These are phyloP conservation scores for Amblyopsis rosae DNA, from an alignment of 2,113 vertebrate species.

Conservation along the genomic window DNA sequence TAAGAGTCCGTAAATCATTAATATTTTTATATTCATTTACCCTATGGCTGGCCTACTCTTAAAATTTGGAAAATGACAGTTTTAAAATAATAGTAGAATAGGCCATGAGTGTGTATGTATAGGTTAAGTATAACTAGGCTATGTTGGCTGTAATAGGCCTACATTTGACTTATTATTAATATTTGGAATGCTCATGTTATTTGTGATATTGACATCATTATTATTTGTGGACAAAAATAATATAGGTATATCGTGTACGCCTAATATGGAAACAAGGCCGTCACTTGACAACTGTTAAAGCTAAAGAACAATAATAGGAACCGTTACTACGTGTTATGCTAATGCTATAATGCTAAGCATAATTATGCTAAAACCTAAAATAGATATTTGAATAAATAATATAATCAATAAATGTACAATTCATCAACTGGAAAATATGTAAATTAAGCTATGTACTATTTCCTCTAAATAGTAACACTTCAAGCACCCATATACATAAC, in stretches of 20 bases:
- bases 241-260: no score
- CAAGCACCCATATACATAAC: conserved; percentile 21
- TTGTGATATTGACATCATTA: no score
- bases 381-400: conserved; percentile 9
- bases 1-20: no score
- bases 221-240: no score
- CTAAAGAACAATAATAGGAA: conserved; percentile 34
- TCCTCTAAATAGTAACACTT: no score
- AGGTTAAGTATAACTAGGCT: no score
- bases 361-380: conserved; percentile 20
- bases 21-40: conserved; percentile 5
- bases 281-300: no score
- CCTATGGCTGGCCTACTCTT: no score
- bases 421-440: conserved; percentile 41
- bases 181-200: no score
- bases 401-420: conserved; percentile 45
- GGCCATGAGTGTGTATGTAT: background rate
- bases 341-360: conserved; percentile 40
- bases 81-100: background rate
- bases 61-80: background rate
- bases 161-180: no score
- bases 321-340: conserved; percentile 30
- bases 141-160: no score
- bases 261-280: no score
- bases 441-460: conserved; percentile 32